Evolutionary conservation across 2,888 invertebrate genomes (phyloP), one percentile per base, ranked within the genome.

Genomic region (Eilema depressum): DNA sequence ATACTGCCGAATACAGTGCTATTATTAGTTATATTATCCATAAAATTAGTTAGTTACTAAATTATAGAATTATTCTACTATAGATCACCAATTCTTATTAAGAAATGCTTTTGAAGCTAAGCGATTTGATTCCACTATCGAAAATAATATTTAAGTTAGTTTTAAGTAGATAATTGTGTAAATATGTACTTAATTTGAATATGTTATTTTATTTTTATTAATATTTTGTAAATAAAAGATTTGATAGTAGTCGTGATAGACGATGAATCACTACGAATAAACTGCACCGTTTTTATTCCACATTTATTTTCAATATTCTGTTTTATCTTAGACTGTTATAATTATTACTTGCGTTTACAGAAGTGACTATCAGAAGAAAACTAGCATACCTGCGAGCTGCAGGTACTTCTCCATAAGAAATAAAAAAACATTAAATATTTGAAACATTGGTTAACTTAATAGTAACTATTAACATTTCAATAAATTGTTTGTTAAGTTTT

Each of bases 61-160:
- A 53, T 14, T 56, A 30, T 30, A 53, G 53, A 23, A 28, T 8
- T 23, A 30, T n/a, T 14, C 4, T 63, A 37, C 41, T 63, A 41
- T 41, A 37, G 59, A 28, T 60, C 47, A 64, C 30, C 47, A 64
- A 65, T 66, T 66, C 61, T 33, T 60, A 12, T 12, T 37, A 37
- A 17, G 37, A 47, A 68, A 63, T 26, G 75, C 75, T 71, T 75
- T 20, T 47, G 62, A 78, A 71, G 73, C 68, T 71, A 60, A 70
- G 65, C 28, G 77, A 84, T 81, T 86, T 86, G 82, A 88, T 89
- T 87, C 88, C 87, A 87, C 85, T 89, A 88, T 89, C 89, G 89
- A 89, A 86, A 79, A 73, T 73, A 68, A 63, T 63, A 25, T 41
- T 77, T 75, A 78, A 62, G 66, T 76, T 72, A 69, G n/a, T 17